Base-by-base conservation (phyloP, 2,797 vertebrate genomes). In the Clarias pachynema region DNA sequence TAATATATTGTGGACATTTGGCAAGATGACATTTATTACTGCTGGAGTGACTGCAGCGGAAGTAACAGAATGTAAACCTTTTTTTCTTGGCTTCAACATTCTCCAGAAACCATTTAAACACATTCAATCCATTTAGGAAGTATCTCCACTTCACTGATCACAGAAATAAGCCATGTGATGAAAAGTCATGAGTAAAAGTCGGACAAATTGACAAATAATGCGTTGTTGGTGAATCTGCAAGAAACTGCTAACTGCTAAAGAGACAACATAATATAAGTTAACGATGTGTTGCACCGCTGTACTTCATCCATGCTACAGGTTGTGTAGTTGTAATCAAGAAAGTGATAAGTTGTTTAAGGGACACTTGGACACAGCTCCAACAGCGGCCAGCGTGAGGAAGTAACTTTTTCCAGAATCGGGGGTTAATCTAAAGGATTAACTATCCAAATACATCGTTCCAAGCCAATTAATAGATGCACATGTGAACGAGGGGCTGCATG, bases 381-480 rank as follows among this genome's bases (percentile, higher is more conserved):
- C 92, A 91, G 92, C 91, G 92, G 86, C 85, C 89, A 37, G 69
- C 12, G 89, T 91, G 90, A 93, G 89, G 84, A 89, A 94, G 94
- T 91, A 92, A 93, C 92, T 89, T 90, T 92, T 91, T 89, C 84
- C 88, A 91, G 91, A 92, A 93, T 94, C 90, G 90, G 78, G 89
- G 84, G 89, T 93, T 94, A 94, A 94, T 93, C 92, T 93, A 5
- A 87, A 92, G 88, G 95, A 96, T 95, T 95, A 95, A 91, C 92
- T 91, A 92, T 93, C 91, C 94, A 95, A 95, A 96, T 93, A 95
- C 91, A 93, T 91, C 91, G 92, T 94, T 94, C 94, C 92, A 93
- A 94, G 94, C 91, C 94, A 95, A 95, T 95, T 95, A 95, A 95
- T 95, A 93, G 91, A 95, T 95, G 93, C 94, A 93, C 92, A 93